phyloP scores from a whole-genome alignment of 2,888 invertebrate genomes.

The Lithophane leautieri region DNA sequence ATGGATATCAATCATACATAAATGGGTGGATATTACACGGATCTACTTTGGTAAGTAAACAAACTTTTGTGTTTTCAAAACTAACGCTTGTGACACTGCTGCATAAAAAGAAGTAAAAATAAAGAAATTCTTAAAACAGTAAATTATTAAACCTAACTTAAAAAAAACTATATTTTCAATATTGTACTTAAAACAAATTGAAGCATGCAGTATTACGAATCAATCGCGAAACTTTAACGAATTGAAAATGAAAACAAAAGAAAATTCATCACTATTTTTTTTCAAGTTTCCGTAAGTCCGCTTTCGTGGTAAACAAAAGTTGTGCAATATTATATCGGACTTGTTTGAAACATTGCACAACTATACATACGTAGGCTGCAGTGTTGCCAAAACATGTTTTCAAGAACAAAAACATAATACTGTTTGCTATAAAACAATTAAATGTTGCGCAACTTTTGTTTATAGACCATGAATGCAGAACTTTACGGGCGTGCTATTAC shows the following conservation, averaged over 20 bases:
- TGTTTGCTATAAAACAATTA: not conserved
- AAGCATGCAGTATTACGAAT: slow-evolving; percentile 2
- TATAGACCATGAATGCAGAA: not conserved
- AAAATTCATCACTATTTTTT: not conserved
- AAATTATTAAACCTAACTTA: not conserved
- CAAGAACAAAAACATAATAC: not conserved
- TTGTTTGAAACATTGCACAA: not conserved
- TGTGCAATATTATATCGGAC: not conserved
- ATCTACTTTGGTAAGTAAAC: not conserved
- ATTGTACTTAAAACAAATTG: not conserved
- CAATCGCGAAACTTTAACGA: not conserved
- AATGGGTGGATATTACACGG: too few relatives aligned
- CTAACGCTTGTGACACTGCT: slow-evolving; percentile 18
- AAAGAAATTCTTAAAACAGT: too few relatives aligned
- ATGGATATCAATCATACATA: not conserved
- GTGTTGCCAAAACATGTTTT: not conserved
- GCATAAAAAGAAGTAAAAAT: not conserved
- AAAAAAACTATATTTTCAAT: not conserved
- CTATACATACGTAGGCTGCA: not conserved
- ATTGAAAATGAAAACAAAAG: not conserved
- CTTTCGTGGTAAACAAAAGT: not conserved
- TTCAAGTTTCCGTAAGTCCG: not conserved
- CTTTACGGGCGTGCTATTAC: not conserved
- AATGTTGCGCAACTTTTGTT: not conserved
- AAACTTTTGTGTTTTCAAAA: not conserved